These are phyloP conservation scores for Pica pica DNA, from an alignment of 2,113 vertebrate genomes.

Conservation along the genomic window DNA sequence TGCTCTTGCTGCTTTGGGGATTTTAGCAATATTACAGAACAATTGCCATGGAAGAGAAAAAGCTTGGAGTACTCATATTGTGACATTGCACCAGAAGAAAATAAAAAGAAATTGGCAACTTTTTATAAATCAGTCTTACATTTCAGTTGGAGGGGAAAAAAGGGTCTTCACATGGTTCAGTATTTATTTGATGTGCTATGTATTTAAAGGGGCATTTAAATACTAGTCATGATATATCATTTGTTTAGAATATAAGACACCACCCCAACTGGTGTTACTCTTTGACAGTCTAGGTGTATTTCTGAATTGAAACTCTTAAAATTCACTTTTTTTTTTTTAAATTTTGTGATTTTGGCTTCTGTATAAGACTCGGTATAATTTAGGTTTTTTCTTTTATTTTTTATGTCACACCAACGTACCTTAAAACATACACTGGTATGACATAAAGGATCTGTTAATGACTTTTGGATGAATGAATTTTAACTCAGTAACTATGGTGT, in stretches of 20 bases:
- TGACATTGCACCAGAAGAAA: neutral
- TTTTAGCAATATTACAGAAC: neutral
- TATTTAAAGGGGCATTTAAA: neutral
- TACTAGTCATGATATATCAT: neutral
- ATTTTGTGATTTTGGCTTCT: neutral
- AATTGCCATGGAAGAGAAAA: neutral
- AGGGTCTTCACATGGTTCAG: neutral
- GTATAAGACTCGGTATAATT: neutral
- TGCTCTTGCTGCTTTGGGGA: neutral
- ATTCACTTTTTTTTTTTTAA: neutral
- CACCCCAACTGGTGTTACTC: neutral
- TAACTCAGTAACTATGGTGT: neutral
- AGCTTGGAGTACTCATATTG: neutral
- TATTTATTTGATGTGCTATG: neutral
- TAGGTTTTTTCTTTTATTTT: neutral
- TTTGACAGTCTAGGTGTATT: neutral
- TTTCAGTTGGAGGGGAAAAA: neutral
- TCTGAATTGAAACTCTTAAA: neutral
- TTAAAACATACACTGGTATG: neutral
- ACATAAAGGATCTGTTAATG: neutral
- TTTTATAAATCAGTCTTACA: neutral
- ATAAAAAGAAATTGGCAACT: neutral
- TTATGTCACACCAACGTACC: accelerated
- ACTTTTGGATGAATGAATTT: neutral
- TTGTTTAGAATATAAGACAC: neutral